Evolutionary conservation across 2,113 vertebrate genomes (phyloP).

Genomic region (Carassius gibelio): DNA sequence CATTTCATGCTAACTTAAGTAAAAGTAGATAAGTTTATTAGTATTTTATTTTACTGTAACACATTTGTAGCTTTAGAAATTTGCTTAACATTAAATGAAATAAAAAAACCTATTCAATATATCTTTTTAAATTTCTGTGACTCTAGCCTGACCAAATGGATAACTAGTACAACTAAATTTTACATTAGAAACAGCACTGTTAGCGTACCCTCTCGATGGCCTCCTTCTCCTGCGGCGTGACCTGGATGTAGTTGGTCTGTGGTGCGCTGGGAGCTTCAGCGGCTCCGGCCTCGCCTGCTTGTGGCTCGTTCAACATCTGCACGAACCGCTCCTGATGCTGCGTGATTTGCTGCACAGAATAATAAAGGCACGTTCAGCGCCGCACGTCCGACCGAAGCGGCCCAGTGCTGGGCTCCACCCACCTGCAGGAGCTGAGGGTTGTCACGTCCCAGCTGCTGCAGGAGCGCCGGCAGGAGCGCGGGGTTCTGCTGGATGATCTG

Average conservation of each 20-base stretch:
- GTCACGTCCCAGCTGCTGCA: slow-evolving; percentile 78
- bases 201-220: slow-evolving; percentile 76
- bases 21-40: too few relatives aligned
- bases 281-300: slow-evolving; percentile 62
- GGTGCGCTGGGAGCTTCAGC: slow-evolving; percentile 66
- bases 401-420: not conserved
- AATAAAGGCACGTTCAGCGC: not conserved
- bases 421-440: slow-evolving; percentile 80
- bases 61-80: too few relatives aligned
- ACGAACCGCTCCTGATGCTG: slow-evolving; percentile 80
- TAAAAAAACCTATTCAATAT: not conserved
- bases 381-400: not conserved
- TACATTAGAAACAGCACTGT: not conserved
- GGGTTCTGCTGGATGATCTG: slow-evolving; percentile 82
- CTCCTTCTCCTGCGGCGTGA: slow-evolving; percentile 80
- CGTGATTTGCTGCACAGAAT: slow-evolving; percentile 75
- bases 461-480: slow-evolving; percentile 72
- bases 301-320: slow-evolving; percentile 79
- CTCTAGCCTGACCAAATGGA: not conserved
- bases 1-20: too few relatives aligned
- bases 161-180: not conserved
- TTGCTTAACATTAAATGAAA: too few relatives aligned
- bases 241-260: slow-evolving; percentile 79
- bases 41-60: too few relatives aligned
- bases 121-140: not conserved